These are phyloP conservation scores for Cacoxenus indagator DNA, from an alignment of 2,888 invertebrate species.

Conservation along the genomic window DNA sequence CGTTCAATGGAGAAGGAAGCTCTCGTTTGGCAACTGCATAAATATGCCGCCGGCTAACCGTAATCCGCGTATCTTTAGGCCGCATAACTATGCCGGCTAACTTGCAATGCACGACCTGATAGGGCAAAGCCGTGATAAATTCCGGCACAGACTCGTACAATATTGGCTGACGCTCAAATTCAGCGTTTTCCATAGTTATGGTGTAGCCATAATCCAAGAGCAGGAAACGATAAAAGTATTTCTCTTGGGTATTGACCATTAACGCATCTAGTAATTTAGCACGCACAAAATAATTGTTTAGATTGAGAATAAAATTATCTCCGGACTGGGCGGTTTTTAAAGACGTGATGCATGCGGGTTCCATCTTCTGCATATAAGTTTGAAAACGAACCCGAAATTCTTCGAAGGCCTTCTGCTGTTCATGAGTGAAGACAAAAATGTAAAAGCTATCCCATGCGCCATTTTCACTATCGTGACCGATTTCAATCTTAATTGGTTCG, in stretches of 20 bases:
- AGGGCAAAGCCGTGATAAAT: no score
- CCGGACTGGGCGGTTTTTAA: not conserved
- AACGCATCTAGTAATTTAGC: not conserved
- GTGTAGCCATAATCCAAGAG: not conserved
- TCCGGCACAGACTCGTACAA: no score
- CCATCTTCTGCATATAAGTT: not conserved
- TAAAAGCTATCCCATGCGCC: constrained; percentile 45
- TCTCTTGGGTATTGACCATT: no score
- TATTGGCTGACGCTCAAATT: no score
- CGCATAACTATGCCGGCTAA: no score
- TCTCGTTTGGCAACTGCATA: not conserved
- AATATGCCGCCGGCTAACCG: not conserved
- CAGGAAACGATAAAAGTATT: not conserved
- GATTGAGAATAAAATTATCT: not conserved
- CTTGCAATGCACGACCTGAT: no score
- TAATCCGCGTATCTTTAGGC: no score
- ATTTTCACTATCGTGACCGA: constrained; percentile 43
- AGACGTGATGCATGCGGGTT: not conserved
- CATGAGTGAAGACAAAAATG: constrained; percentile 2
- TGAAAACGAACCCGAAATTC: not conserved
- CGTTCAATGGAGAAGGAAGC: not conserved
- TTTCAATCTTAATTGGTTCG: constrained; percentile 41
- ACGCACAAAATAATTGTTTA: not conserved
- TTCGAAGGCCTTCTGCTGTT: not conserved
- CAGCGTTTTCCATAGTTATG: not conserved